A percentile compares a stretch with the other conserved stretches of the same genome.
Conservation (phyloP, 2,113 vertebrate genomes). For the Megatriorchis doriae region DNA sequence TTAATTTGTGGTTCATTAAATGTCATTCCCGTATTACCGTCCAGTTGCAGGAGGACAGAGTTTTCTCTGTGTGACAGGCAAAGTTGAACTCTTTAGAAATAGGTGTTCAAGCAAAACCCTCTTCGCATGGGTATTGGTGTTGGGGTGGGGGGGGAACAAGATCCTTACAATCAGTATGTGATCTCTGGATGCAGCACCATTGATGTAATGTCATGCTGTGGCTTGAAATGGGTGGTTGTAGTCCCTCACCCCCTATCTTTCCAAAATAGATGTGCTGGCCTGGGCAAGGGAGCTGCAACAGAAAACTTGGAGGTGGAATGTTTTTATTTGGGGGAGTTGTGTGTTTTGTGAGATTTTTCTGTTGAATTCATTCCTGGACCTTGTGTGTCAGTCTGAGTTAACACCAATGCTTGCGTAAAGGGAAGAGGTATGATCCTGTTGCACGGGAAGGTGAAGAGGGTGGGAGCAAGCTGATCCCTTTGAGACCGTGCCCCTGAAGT, state of each 20-base stretch:
- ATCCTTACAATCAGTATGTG: not conserved
- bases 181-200: not conserved
- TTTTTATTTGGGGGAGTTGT: not conserved
- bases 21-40: not conserved
- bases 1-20: not conserved
- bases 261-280: not conserved
- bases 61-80: not conserved
- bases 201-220: not conserved
- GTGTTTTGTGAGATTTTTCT: not conserved
- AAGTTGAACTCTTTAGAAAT: not conserved
- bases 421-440: fast-evolving
- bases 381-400: not conserved
- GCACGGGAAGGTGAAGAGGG: not conserved
- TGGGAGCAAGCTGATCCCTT: not conserved
- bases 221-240: not conserved
- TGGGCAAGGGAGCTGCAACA: not conserved
- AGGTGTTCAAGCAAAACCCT: not conserved
- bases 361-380: not conserved
- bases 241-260: not conserved
- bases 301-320: not conserved
- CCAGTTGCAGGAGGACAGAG: not conserved
- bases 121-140: not conserved
- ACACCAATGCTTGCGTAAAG: not conserved
- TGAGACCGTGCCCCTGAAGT: not conserved
- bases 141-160: not conserved